Base-by-base conservation (phyloP, 2,888 invertebrate genomes). In the Machimus atricapillus region DNA sequence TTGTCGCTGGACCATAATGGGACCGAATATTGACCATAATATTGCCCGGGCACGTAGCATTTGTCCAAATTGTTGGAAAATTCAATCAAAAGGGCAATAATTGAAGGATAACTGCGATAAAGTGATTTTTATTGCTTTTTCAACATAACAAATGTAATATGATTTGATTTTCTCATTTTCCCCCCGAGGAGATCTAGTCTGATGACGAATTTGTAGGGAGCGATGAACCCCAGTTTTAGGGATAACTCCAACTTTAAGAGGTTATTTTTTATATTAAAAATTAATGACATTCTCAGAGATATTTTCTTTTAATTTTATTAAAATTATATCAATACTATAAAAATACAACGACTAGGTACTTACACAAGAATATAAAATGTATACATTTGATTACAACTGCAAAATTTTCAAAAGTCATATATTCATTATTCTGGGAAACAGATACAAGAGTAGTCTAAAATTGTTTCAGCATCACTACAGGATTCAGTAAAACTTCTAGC, bases 51-150 rank as follows among this genome's bases (percentile, higher is more conserved):
- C 52, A 79, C 52, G 40, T 52, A 52, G 16, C 46, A 52, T 79
- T 43, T 52, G 27, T n/a, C 27, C 40, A 43, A 43, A 78, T 78
- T 40, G 78, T 78, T 76, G 34, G 40, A 76, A 76, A 76, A 76
- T 76, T 76, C 76, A 31, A 76, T 40, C 27, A 23, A 66, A 66
- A 31, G 37, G 76, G 76, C 27, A 34, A 76, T 40, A 76, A 76
- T 76, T 78, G 37, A 46, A 46, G 78, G 78, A 66, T 78, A 43
- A 78, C 9, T 37, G 43, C 23, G 78, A 78, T 78, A 78, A 78
- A 76, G n/a, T 37, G 76, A 76, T 66, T 66, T 66, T 66, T 66
- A 66, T 66, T 4, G 66, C 9, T 66, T 66, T 66, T 23, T 66
- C 27, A 66, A 66, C 66, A 12, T 66, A 66, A 23, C 8, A 66